These are phyloP conservation scores for Hemaris fuciformis DNA, from an alignment of 2,888 invertebrate species.

Conservation along the genomic window DNA sequence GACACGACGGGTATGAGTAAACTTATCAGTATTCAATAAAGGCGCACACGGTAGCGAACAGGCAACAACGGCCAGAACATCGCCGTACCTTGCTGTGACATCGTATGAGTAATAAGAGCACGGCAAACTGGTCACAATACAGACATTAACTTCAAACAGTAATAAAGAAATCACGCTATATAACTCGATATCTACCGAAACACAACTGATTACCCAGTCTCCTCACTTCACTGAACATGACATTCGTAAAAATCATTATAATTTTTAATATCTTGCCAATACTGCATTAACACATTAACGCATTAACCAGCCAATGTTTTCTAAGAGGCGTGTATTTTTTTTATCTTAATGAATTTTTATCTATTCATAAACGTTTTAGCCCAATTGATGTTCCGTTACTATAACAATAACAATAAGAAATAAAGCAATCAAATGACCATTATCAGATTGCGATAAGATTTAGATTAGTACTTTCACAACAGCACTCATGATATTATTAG, in stretches of 20 bases:
- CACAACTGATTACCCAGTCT: too few species aligned
- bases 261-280: neutral
- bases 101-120: conserved; percentile 57
- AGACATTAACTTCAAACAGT: conserved; percentile 38
- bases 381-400: too few species aligned
- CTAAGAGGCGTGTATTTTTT: too few species aligned
- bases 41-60: conserved; percentile 48
- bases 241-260: too few species aligned
- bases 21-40: conserved; percentile 66
- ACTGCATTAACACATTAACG: too few species aligned
- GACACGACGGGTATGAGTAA: conserved; percentile 45
- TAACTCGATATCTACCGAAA: neutral
- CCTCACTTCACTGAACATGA: neutral
- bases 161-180: neutral
- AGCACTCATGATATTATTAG: neutral
- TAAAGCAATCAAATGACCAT: too few species aligned
- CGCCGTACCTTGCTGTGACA: conserved; percentile 53
- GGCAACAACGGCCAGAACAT: conserved; percentile 33
- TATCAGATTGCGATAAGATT: too few species aligned
- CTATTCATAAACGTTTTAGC: too few species aligned
- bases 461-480: neutral
- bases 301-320: too few species aligned
- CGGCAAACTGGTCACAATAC: conserved; percentile 43
- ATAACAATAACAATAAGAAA: too few species aligned
- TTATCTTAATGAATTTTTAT: too few species aligned